Base-by-base conservation (phyloP, 92 coral and sea anemone genomes). In the Siderastrea siderea region DNA sequence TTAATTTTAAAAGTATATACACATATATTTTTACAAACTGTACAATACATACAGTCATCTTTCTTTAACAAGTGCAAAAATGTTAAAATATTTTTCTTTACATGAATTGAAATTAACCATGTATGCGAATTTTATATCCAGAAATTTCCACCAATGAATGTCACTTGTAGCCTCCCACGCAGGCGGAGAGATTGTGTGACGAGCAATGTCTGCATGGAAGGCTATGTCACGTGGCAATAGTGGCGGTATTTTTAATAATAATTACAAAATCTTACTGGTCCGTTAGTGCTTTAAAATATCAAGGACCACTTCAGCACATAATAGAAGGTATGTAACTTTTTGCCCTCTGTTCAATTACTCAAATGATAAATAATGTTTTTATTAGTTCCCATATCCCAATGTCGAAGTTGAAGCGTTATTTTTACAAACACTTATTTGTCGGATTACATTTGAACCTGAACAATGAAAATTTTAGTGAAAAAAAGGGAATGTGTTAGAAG, bases 1-100 rank as follows among this genome's bases (percentile, higher is more conserved):
- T 80, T 45, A 52, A 80, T 67, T 52, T 80, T 66, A 38, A 3
- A 51, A 6, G 6, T 67, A 80, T 80, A 6, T 80, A 80, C 74
- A 67, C 64, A 19, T 49, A 65, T 38, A 65, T 7, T 17, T 17
- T 2, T 19, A 16, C 45, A 7, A 19, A 26, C 38, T 26, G 38
- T 26, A 26, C 38, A 26, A 26, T 26, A 26, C 38, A 74, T 74
- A 74, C 78, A 74, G 54, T 74, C 49, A 17, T 74, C 57, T 53
- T 53, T 53, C 57, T 49, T 51, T 72, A 4, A n/a, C 77, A 72
- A n/a, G 47, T 78, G 83, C 46, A 52, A 62, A 78, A 78, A n/a
- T 11, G 55, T 63, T 79, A 79, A 79, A 79, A 79, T 79, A 64
- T 19, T 8, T 48, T 8, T 49, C 47, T 19, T 63, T 63, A 79